Conservation (phyloP, 2,797 vertebrate genomes). For the Cryptoblepharus egeriae region DNA sequence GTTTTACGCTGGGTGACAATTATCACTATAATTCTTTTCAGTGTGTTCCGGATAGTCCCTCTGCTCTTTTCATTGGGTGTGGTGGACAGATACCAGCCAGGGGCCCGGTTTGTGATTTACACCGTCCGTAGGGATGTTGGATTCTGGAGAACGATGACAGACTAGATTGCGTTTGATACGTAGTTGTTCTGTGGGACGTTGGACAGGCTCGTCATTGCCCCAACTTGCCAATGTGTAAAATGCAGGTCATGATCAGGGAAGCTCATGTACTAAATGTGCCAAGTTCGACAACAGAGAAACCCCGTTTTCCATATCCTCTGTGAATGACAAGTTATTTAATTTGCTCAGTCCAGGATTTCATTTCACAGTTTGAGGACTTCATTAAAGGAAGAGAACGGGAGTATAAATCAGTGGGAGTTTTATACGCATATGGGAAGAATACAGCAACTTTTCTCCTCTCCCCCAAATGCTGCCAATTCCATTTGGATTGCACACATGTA, state of each 20-base stretch:
- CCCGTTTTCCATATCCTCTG: not conserved
- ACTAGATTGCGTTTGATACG: not conserved
- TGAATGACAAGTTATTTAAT: not conserved
- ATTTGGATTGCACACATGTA: too few species aligned
- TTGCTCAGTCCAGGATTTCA: not conserved
- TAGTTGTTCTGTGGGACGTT: not conserved
- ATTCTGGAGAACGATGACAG: not conserved
- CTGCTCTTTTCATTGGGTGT: not conserved
- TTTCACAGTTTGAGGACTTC: not conserved
- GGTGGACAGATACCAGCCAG: not conserved
- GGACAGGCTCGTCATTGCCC: not conserved
- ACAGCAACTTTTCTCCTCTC: not conserved
- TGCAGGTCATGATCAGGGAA: not conserved
- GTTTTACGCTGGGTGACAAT: slow-evolving; percentile 18
- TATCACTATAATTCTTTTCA: not conserved
- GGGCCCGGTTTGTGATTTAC: not conserved
- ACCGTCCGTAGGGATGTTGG: not conserved
- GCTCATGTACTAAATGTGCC: not conserved
- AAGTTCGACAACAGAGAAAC: not conserved
- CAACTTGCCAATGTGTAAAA: not conserved
- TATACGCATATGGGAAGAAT: not conserved
- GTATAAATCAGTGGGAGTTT: not conserved
- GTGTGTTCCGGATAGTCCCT: not conserved
- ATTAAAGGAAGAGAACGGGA: not conserved
- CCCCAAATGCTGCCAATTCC: too few species aligned